Percentiles rank a stretch among this genome's conserved stretches.
These are phyloP conservation scores for Parasteatoda lunata DNA, from an alignment of 2,888 invertebrate species.

Conservation along the genomic window DNA sequence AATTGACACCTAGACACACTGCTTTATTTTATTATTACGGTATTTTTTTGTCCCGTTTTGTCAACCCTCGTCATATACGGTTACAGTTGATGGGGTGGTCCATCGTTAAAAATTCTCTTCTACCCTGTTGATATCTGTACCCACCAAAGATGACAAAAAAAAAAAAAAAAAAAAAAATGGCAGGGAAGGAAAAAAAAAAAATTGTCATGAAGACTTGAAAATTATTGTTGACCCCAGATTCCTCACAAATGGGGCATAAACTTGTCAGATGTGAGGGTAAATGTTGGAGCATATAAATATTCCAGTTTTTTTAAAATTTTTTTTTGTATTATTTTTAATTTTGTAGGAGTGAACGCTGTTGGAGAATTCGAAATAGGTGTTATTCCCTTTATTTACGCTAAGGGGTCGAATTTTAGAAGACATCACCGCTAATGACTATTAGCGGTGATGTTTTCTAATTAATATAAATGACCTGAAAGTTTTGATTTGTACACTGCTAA, in stretches of 20 bases:
- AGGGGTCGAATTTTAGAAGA: background rate
- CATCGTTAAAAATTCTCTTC: slow-evolving; percentile 38
- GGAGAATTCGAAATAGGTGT: slow-evolving; percentile 27
- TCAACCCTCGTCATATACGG: slow-evolving; percentile 28
- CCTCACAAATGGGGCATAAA: slow-evolving; percentile 59
- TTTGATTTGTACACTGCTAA: no score
- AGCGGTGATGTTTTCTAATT: background rate
- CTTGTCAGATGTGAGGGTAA: slow-evolving; percentile 48
- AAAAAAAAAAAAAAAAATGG: slow-evolving; percentile 9
- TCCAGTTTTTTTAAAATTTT: slow-evolving; percentile 15
- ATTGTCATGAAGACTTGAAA: background rate
- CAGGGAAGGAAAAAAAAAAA: slow-evolving; percentile 10
- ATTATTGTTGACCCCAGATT: slow-evolving; percentile 53
- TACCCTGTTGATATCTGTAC: slow-evolving; percentile 7
- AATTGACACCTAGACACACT: slow-evolving; percentile 43
- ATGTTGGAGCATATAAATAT: slow-evolving; percentile 22
- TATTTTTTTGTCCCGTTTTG: slow-evolving; percentile 13
- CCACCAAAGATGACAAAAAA: background rate
- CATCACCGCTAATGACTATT: background rate
- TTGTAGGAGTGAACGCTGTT: background rate
- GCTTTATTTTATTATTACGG: slow-evolving; percentile 22
- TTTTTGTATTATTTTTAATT: slow-evolving; percentile 19
- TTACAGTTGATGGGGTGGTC: slow-evolving; percentile 55
- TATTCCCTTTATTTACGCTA: slow-evolving; percentile 3
- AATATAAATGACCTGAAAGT: no score